These are phyloP conservation scores for Styela plicata DNA, from an alignment of 23 tunicate genomes.

Conservation along the genomic window DNA sequence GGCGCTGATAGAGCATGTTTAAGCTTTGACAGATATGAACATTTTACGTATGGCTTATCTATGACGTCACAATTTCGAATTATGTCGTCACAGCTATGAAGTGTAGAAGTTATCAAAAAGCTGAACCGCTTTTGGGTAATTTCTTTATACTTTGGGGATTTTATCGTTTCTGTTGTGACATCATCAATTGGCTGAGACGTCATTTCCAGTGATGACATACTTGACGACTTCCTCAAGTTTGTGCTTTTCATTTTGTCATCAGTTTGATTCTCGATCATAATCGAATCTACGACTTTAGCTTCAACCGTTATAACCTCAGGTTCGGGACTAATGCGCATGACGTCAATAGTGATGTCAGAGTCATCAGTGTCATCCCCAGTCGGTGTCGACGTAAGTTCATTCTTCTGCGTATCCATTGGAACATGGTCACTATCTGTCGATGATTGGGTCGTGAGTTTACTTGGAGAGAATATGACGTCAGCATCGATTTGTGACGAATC, in stretches of 20 bases:
- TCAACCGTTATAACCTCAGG: too few species aligned
- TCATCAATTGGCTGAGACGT: not conserved
- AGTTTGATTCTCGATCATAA: not conserved
- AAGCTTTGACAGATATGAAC: not conserved
- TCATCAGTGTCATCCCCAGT: not conserved
- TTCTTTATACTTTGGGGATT: not conserved
- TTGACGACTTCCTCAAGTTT: not conserved
- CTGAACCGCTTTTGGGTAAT: not conserved
- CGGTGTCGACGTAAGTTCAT: not conserved
- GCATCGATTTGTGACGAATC: not conserved
- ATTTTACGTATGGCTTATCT: not conserved
- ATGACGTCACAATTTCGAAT: not conserved
- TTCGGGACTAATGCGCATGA: not conserved
- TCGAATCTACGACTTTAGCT: not conserved
- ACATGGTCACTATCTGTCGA: not conserved
- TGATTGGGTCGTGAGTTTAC: not conserved
- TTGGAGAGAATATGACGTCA: not conserved
- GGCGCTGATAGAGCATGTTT: conserved; percentile 5
- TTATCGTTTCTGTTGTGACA: not conserved
- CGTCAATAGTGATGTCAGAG: not conserved
- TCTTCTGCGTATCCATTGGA: not conserved
- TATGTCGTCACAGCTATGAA: not conserved
- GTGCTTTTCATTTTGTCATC: not conserved
- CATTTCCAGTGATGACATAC: not conserved
- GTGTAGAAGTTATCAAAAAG: not conserved